phyloP scores from a whole-genome alignment of 2,113 vertebrate species.

The Podarcis muralis region DNA sequence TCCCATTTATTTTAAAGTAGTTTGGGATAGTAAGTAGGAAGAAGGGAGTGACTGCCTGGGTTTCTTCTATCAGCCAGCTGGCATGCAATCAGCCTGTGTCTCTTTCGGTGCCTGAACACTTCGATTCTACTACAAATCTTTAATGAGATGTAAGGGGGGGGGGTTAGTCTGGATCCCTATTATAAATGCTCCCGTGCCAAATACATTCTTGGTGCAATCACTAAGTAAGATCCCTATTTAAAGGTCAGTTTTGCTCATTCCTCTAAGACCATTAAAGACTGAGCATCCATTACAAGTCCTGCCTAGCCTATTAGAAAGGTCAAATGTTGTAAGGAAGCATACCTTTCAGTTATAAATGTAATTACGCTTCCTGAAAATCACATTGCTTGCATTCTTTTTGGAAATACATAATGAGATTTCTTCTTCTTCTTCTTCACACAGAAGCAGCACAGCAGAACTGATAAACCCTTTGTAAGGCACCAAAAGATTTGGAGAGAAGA shows the following conservation, averaged over 20 bases:
- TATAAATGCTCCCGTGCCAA: conserved; percentile 50
- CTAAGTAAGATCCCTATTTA: conserved; percentile 44
- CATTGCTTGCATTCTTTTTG: conserved; percentile 32
- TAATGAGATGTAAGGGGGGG: background rate
- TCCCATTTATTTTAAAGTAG: background rate
- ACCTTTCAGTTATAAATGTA: conserved; percentile 64
- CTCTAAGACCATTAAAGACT: conserved; percentile 67
- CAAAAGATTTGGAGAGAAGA: background rate
- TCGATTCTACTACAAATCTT: conserved; percentile 43
- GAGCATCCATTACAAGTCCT: conserved; percentile 66
- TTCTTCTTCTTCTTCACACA: conserved; percentile 25
- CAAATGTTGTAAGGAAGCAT: conserved; percentile 62
- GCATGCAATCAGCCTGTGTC: background rate
- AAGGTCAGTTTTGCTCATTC: conserved; percentile 70
- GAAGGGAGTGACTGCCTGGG: background rate
- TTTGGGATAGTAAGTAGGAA: background rate
- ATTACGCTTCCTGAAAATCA: conserved; percentile 65
- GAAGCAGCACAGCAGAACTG: conserved; percentile 21
- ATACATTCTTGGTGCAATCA: conserved; percentile 46
- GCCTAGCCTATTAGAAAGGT: conserved; percentile 70
- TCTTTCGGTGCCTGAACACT: background rate
- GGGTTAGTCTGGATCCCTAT: background rate
- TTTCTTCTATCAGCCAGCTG: background rate
- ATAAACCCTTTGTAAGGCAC: background rate
- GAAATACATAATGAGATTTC: conserved; percentile 54